Conservation (phyloP, 2,113 vertebrate species). For the Vulpes ferrilata region DNA sequence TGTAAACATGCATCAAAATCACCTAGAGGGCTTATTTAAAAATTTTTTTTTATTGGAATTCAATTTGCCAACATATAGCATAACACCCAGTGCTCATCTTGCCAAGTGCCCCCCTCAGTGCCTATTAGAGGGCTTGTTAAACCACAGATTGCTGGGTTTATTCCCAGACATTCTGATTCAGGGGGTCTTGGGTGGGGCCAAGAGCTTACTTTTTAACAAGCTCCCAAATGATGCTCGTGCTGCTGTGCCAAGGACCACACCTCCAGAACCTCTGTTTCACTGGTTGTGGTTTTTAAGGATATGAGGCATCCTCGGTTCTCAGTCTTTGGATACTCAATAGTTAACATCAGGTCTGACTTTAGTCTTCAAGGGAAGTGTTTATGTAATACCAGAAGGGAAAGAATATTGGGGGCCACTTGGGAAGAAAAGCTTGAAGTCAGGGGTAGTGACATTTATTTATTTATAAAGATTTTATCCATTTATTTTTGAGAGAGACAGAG, state of each 20-base stretch:
- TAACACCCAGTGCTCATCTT: no score
- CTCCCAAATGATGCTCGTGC: not conserved
- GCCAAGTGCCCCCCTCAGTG: no score
- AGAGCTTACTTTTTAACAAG: not conserved
- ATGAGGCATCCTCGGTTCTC: not conserved
- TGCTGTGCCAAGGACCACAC: not conserved
- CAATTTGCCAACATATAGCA: no score
- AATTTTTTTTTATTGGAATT: no score
- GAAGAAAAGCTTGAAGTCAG: not conserved
- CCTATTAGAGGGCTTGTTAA: not conserved
- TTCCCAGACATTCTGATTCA: not conserved
- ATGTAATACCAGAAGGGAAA: not conserved
- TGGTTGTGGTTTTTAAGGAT: not conserved
- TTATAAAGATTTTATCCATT: no score
- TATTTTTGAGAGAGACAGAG: no score
- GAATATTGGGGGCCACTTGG: not conserved
- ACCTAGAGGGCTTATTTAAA: not conserved
- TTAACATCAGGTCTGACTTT: not conserved
- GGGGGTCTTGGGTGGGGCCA: not conserved
- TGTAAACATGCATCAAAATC: not conserved
- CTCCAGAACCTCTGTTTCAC: not conserved
- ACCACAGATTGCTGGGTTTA: not conserved
- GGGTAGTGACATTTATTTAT: not conserved
- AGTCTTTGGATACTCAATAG: not conserved
- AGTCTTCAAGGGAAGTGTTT: not conserved